These are phyloP conservation scores for Istiophorus platypterus DNA, from an alignment of 2,113 vertebrate genomes.

Conservation along the genomic window DNA sequence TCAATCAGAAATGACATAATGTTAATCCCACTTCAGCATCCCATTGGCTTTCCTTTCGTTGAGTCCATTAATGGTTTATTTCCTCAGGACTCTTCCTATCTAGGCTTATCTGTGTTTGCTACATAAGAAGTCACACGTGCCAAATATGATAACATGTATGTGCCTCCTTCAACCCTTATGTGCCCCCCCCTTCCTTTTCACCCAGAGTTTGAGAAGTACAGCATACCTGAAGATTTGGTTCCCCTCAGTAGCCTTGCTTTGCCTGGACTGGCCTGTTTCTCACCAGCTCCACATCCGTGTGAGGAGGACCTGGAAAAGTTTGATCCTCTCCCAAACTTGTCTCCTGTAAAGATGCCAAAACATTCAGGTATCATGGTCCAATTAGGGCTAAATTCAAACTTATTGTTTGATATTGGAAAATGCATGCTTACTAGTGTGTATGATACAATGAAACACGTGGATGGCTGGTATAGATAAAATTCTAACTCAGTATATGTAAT, in stretches of 20 bases:
- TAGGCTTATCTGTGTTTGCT: not conserved
- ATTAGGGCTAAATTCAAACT: fast-evolving
- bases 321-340: slow-evolving; percentile 31
- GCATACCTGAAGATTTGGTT: slow-evolving; percentile 71
- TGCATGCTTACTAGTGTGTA: too few relatives aligned
- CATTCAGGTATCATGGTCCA: slow-evolving; percentile 40
- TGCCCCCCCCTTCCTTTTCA: too few relatives aligned
- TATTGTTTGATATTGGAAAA: not conserved
- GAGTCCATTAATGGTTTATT: not conserved
- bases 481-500: too few relatives aligned
- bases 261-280: slow-evolving; percentile 62
- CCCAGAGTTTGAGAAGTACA: slow-evolving; percentile 73
- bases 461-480: too few relatives aligned
- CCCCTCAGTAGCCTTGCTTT: slow-evolving; percentile 60
- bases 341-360: slow-evolving; percentile 48
- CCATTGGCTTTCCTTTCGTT: not conserved
- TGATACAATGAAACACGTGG: too few relatives aligned
- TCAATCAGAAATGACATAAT: not conserved
- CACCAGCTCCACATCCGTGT: slow-evolving; percentile 4
- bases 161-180: not conserved
- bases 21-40: not conserved
- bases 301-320: slow-evolving; percentile 46
- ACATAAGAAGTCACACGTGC: not conserved
- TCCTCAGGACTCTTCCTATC: not conserved
- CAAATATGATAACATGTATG: not conserved